Percentiles rank a stretch among this genome's conserved stretches.
Evolutionary conservation across 2,888 invertebrate genomes (phyloP).

Genomic region (Hirtodrosophila duncani): DNA sequence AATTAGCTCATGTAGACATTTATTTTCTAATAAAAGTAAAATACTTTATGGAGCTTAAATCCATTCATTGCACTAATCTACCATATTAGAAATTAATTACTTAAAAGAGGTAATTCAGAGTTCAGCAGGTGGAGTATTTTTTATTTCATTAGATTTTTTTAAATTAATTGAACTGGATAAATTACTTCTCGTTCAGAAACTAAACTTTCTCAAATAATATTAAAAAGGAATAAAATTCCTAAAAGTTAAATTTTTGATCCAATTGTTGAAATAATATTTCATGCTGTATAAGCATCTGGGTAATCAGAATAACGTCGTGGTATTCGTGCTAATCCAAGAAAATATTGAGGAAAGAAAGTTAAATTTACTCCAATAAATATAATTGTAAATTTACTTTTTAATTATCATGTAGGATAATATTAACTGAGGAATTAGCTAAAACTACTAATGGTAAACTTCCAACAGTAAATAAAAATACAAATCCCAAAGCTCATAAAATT

Average conservation of each 20-base stretch:
- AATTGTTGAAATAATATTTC: conserved; percentile 84
- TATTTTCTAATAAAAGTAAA: conserved; percentile 81
- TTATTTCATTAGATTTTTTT: conserved; percentile 82
- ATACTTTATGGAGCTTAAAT: conserved; percentile 84
- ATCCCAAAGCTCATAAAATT: conserved; percentile 85
- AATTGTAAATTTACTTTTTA: conserved; percentile 84
- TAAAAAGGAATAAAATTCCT: conserved; percentile 81
- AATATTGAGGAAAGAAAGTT: conserved; percentile 90
- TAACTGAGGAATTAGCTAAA: conserved; percentile 85
- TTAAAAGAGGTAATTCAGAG: conserved; percentile 81
- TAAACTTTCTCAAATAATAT: conserved; percentile 83
- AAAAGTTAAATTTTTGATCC: conserved; percentile 83
- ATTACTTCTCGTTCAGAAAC: conserved; percentile 80
- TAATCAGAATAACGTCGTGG: conserved; percentile 88
- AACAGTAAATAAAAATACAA: conserved; percentile 87
- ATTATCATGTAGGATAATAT: conserved; percentile 87
- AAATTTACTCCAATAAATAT: conserved; percentile 89
- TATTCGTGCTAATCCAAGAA: conserved; percentile 84
- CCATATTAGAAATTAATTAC: conserved; percentile 83
- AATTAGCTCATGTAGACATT: conserved; percentile 81
- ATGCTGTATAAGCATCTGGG: conserved; percentile 82
- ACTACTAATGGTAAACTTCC: conserved; percentile 86
- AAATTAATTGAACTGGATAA: conserved; percentile 79
- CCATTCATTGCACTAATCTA: conserved; percentile 83
- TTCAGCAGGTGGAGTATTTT: conserved; percentile 81